Percentiles rank a stretch among this genome's conserved stretches.
Evolutionary conservation across 2,888 invertebrate species (phyloP).

Genomic region (Megastigmus dorsalis): DNA sequence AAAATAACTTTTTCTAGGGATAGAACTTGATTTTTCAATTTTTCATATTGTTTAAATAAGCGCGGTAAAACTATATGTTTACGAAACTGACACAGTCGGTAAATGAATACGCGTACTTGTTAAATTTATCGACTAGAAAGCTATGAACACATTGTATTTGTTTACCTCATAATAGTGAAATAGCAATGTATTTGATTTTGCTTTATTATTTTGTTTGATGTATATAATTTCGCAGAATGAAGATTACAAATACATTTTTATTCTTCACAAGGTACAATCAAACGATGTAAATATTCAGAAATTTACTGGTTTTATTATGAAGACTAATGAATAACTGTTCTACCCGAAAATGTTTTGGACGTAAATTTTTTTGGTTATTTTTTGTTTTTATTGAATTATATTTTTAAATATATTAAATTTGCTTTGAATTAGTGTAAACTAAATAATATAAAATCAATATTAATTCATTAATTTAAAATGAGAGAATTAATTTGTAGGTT

Average conservation of each 20-base stretch:
- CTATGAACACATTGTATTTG: slow-evolving; percentile 43
- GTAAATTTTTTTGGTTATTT: not conserved
- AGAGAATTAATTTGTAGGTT: not conserved
- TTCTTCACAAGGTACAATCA: not conserved
- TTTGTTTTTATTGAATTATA: not conserved
- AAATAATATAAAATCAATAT: not conserved
- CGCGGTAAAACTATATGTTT: too few relatives aligned
- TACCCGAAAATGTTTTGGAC: too few relatives aligned
- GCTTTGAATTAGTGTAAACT: not conserved
- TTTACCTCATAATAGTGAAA: slow-evolving; percentile 37
- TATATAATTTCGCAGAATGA: not conserved
- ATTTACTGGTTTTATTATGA: not conserved
- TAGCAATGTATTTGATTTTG: slow-evolving; percentile 16
- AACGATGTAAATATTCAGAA: not conserved
- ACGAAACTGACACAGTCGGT: too few relatives aligned
- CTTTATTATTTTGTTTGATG: slow-evolving; percentile 6
- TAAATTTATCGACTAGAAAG: slow-evolving; percentile 14
- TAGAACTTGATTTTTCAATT: too few relatives aligned
- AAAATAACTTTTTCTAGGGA: too few relatives aligned
- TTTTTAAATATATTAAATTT: not conserved
- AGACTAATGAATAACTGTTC: not conserved
- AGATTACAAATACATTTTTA: not conserved
- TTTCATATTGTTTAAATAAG: too few relatives aligned
- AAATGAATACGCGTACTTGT: too few relatives aligned
- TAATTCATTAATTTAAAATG: not conserved